These are phyloP conservation scores for Arctia plantaginis DNA, from an alignment of 2,888 invertebrate species.

Conservation along the genomic window DNA sequence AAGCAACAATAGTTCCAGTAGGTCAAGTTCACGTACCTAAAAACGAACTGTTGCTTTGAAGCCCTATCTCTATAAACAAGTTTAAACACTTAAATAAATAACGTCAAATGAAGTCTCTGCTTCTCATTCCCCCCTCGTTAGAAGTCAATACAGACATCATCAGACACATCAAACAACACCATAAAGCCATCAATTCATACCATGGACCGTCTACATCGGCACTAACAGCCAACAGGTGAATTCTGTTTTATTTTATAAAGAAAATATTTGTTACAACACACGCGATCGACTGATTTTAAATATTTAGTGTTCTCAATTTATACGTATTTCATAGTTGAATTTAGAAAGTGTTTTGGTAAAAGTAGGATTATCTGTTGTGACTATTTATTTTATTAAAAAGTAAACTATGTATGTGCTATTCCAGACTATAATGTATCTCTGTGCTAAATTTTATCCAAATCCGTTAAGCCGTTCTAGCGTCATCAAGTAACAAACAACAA, in stretches of 20 bases:
- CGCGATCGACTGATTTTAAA: conserved; percentile 25
- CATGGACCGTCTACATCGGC: conserved; percentile 10
- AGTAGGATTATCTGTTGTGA: not conserved
- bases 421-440: too few species aligned
- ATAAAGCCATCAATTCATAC: conserved; percentile 16
- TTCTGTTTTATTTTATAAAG: conserved; percentile 23
- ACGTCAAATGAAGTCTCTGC: not conserved
- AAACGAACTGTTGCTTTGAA: not conserved
- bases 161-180: not conserved
- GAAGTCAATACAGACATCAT: conserved; percentile 1
- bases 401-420: not conserved
- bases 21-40: not conserved
- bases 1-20: not conserved
- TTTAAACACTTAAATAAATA: not conserved
- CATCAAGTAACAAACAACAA: too few species aligned
- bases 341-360: conserved; percentile 4
- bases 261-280: conserved; percentile 33
- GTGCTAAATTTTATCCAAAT: too few species aligned
- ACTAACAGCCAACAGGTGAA: conserved; percentile 27
- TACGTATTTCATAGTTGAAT: not conserved
- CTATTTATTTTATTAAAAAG: not conserved
- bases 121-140: not conserved
- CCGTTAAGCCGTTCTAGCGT: too few species aligned
- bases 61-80: not conserved
- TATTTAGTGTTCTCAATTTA: conserved; percentile 30